Conservation (phyloP, 2,797 vertebrate species). For the Phrynocephalus forsythii region DNA sequence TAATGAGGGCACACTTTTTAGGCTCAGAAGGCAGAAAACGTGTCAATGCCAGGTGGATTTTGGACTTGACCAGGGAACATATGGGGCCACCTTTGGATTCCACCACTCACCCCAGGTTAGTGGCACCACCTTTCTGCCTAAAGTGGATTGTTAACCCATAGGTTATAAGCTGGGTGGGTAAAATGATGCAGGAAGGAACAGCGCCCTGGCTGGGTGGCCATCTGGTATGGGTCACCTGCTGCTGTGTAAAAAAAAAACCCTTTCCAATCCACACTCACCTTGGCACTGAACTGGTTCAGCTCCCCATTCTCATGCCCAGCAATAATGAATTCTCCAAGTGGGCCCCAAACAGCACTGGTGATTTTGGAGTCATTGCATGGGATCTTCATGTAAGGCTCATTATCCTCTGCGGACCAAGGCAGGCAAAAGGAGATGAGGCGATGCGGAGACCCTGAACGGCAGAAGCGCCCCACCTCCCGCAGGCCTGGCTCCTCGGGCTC, state of each 20-base stretch:
- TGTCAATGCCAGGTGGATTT: too few relatives aligned
- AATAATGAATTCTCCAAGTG: conserved; percentile 93
- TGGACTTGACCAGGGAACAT: too few relatives aligned
- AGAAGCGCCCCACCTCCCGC: accelerated
- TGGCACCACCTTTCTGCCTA: neutral
- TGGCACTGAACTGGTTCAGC: conserved; percentile 95
- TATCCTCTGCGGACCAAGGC: conserved; percentile 82
- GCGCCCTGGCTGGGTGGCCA: too few relatives aligned
- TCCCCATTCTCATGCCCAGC: conserved; percentile 95
- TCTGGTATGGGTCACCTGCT: too few relatives aligned
- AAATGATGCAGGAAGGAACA: neutral
- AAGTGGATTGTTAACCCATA: neutral
- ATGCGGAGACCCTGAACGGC: neutral
- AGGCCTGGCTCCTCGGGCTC: neutral
- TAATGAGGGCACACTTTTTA: too few relatives aligned
- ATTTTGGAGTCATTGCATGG: conserved; percentile 94
- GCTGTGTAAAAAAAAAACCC: accelerated
- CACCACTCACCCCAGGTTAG: too few relatives aligned
- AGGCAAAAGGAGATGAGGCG: neutral
- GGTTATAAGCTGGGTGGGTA: neutral
- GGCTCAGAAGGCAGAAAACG: too few relatives aligned
- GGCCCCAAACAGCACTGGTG: conserved; percentile 97
- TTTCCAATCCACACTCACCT: conserved; percentile 78
- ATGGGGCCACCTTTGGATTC: too few relatives aligned
- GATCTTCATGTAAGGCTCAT: conserved; percentile 92